Evolutionary conservation across 2,113 vertebrate species (phyloP).

Genomic region (Trochalopteron elliotii): DNA sequence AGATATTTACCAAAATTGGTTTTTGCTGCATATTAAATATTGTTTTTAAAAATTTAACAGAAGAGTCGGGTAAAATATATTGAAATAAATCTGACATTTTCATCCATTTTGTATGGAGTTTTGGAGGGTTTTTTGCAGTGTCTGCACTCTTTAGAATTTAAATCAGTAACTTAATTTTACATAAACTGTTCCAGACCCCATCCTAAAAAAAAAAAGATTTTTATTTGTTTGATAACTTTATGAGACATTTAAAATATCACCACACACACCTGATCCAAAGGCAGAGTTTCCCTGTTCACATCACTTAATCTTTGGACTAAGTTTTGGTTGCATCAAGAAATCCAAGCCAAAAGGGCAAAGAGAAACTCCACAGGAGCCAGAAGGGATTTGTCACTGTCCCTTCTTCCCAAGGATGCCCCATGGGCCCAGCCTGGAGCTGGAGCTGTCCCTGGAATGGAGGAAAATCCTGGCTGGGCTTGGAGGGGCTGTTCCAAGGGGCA

Average conservation of each 20-base stretch:
- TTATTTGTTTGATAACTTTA: constrained; percentile 4
- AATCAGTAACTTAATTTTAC: constrained; percentile 8
- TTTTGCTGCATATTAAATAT: constrained; percentile 19
- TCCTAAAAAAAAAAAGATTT: constrained; percentile 7
- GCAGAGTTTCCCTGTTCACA: not conserved
- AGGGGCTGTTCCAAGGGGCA: not conserved
- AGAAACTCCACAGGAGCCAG: not conserved
- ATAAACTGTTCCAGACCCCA: not conserved
- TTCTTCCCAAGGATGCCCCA: not conserved
- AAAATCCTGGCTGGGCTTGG: not conserved
- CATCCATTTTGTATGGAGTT: not conserved
- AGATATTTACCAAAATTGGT: constrained; percentile 31
- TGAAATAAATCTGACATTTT: not conserved
- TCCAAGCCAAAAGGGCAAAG: not conserved
- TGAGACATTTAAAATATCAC: not conserved
- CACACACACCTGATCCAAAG: not conserved
- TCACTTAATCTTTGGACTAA: not conserved
- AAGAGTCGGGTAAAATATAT: not conserved
- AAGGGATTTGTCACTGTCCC: not conserved
- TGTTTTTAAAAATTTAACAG: not conserved
- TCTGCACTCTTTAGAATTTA: not conserved
- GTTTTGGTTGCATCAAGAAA: not conserved
- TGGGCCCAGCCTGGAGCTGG: not conserved
- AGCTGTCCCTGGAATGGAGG: not conserved
- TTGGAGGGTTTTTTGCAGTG: accelerated